phyloP scores from a whole-genome alignment of 1,140 invertebrate genomes.

The Limonius californicus region DNA sequence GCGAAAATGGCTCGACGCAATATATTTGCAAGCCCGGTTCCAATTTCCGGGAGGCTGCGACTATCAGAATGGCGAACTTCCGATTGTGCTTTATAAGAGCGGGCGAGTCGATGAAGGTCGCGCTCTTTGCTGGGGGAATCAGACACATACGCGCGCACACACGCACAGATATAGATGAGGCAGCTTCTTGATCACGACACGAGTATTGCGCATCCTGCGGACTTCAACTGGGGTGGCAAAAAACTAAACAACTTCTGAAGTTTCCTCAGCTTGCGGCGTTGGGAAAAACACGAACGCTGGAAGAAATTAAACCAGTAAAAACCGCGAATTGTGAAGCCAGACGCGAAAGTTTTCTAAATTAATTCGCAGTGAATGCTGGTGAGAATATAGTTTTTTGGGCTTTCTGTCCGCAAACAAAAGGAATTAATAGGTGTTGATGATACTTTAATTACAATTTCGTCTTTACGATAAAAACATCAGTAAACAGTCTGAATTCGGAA shows the following conservation, averaged over 20 bases:
- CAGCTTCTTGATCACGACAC: too few relatives aligned
- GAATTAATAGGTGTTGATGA: too few relatives aligned
- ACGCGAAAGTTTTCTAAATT: too few relatives aligned
- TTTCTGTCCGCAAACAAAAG: too few relatives aligned
- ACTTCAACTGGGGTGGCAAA: neutral
- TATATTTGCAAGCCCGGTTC: slow-evolving; percentile 7
- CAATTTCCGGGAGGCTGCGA: slow-evolving; percentile 5
- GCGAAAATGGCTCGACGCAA: neutral
- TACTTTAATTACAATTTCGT: too few relatives aligned
- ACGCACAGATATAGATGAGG: too few relatives aligned
- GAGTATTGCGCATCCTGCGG: neutral
- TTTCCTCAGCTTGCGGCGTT: neutral
- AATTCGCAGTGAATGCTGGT: too few relatives aligned
- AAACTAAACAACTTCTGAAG: slow-evolving; percentile 1
- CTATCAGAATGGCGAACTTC: slow-evolving; percentile 9
- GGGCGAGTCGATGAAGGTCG: neutral
- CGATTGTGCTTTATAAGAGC: slow-evolving; percentile 6
- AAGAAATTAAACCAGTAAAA: slow-evolving; percentile 2
- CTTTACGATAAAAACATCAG: too few relatives aligned
- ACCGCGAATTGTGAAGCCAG: neutral
- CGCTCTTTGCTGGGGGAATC: too few relatives aligned
- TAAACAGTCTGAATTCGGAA: too few relatives aligned
- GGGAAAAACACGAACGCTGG: neutral
- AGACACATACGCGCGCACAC: too few relatives aligned
- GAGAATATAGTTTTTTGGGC: too few relatives aligned